These are phyloP conservation scores for Myiotriccus ornatus DNA, from an alignment of 2,797 vertebrate genomes.

Conservation along the genomic window DNA sequence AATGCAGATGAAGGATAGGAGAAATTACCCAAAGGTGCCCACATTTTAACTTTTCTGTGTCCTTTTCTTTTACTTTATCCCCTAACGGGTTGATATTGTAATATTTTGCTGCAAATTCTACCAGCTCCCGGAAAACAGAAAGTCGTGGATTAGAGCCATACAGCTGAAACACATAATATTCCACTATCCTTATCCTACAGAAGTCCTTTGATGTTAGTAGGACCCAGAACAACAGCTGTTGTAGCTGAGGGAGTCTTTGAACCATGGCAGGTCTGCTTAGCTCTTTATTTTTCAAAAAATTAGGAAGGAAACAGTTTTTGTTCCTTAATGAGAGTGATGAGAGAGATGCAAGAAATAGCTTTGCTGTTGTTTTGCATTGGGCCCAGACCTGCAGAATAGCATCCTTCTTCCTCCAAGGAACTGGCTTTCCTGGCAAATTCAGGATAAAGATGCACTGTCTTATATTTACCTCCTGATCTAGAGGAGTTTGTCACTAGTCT, in stretches of 20 bases:
- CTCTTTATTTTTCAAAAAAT: not conserved
- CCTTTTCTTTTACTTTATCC: not conserved
- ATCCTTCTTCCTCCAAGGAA: not conserved
- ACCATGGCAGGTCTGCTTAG: not conserved
- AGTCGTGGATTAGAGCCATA: not conserved
- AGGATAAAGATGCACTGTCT: not conserved
- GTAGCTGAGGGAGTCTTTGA: not conserved
- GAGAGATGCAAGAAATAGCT: not conserved
- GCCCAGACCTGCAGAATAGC: not conserved
- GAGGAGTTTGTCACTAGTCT: not conserved
- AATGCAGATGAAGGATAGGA: not conserved
- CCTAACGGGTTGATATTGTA: not conserved
- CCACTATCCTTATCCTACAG: not conserved
- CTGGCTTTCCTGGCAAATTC: not conserved
- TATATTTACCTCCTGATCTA: not conserved
- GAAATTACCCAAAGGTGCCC: not conserved
- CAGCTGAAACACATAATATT: not conserved
- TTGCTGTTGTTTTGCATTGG: not conserved
- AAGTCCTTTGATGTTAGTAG: not conserved
- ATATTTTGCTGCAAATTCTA: not conserved
- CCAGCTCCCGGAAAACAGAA: not conserved
- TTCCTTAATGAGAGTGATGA: not conserved
- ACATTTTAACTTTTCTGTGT: not conserved
- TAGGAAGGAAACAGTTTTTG: not conserved
- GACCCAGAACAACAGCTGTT: not conserved